Conservation (phyloP, 2,888 invertebrate genomes). For the Acanthosepion lycidas region DNA sequence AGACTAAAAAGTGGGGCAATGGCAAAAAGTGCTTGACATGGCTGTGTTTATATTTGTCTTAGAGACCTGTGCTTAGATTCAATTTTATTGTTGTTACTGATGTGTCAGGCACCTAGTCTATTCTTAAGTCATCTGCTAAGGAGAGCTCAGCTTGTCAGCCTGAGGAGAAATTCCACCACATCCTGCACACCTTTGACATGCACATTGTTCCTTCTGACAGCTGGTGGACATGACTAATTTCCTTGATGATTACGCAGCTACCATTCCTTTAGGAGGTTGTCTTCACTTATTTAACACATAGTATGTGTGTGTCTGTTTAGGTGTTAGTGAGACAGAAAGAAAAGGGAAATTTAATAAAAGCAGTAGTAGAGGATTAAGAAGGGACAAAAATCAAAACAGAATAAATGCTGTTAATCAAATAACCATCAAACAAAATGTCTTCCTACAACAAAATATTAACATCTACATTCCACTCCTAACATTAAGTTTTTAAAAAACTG, state of each 20-base stretch:
- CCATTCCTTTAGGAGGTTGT: neutral
- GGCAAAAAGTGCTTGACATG: slow-evolving; percentile 17
- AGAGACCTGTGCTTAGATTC: slow-evolving; percentile 1
- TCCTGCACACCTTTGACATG: slow-evolving; percentile 21
- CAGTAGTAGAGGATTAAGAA: neutral
- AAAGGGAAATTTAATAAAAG: neutral
- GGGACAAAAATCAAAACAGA: no score
- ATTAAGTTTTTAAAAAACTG: no score
- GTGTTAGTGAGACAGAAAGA: neutral
- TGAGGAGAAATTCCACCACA: slow-evolving; percentile 33
- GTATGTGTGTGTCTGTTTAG: neutral
- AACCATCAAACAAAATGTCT: no score
- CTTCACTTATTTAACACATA: neutral
- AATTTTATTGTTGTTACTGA: slow-evolving; percentile 6
- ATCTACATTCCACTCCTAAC: no score
- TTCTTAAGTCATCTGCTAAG: slow-evolving; percentile 1
- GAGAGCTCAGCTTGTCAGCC: slow-evolving; percentile 8
- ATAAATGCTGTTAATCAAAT: no score
- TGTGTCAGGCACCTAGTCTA: slow-evolving; percentile 33
- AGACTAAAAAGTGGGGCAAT: slow-evolving; percentile 12
- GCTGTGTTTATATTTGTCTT: slow-evolving; percentile 33
- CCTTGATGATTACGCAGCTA: neutral
- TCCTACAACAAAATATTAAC: no score
- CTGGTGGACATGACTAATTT: slow-evolving; percentile 9
- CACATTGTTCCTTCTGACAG: neutral